Percentiles rank a stretch among this genome's conserved stretches.
Conservation (phyloP, 1,140 invertebrate species). For the Heterodera carotae region DNA sequence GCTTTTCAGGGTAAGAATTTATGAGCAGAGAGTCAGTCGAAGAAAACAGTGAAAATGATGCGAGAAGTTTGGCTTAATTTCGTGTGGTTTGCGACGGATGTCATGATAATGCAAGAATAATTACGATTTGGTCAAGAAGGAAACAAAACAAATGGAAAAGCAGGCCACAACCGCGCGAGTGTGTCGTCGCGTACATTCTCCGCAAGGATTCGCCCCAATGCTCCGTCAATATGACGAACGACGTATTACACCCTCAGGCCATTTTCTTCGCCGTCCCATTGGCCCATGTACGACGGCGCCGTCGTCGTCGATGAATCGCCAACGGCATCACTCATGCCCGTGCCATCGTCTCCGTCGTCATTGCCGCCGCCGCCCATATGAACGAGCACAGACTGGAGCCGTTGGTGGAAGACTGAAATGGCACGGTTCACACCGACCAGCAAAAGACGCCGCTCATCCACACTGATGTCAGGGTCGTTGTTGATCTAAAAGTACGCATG, state of each 20-base stretch:
- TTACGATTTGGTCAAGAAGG: too few relatives aligned
- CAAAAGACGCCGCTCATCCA: conserved; percentile 25
- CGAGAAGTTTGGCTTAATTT: too few relatives aligned
- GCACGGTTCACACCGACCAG: conserved; percentile 22
- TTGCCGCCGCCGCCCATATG: not conserved
- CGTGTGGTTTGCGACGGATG: too few relatives aligned
- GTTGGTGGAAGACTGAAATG: conserved; percentile 22
- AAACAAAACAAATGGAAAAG: too few relatives aligned
- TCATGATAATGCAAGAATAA: too few relatives aligned
- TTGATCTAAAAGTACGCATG: conserved; percentile 24
- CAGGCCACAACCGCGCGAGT: too few relatives aligned
- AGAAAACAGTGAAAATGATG: too few relatives aligned
- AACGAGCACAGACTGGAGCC: conserved; percentile 16
- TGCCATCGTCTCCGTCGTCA: not conserved
- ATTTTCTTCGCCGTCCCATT: conserved; percentile 3
- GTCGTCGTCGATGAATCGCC: not conserved
- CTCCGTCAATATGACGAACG: too few relatives aligned
- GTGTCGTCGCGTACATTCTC: too few relatives aligned
- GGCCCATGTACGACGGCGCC: not conserved
- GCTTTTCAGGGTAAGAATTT: not conserved
- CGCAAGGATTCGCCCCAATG: too few relatives aligned
- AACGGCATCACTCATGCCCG: too few relatives aligned
- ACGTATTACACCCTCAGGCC: not conserved
- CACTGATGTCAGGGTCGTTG: conserved; percentile 30
- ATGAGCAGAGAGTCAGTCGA: too few relatives aligned